Evolutionary conservation across 2,888 invertebrate species (phyloP).

Genomic region (Drosophila ezoana): DNA sequence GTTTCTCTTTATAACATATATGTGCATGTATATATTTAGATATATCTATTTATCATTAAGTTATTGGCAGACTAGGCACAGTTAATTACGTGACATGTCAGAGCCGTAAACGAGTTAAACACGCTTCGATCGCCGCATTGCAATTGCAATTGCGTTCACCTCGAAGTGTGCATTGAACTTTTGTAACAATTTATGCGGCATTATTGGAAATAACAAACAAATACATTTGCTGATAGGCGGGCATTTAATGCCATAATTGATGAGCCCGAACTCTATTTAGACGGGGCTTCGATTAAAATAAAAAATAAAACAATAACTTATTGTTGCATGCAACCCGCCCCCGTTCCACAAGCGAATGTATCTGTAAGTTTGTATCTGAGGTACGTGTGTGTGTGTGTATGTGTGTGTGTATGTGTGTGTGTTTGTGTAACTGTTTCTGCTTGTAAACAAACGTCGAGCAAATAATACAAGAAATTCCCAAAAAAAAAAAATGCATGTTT

Average conservation of each 20-base stretch:
- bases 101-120: conserved; percentile 65
- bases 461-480: conserved; percentile 54
- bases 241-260: conserved; percentile 33
- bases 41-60: conserved; percentile 31
- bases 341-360: conserved; percentile 17
- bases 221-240: conserved; percentile 21
- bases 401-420: conserved; percentile 20
- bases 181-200: conserved; percentile 46
- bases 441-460: conserved; percentile 63
- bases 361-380: conserved; percentile 9
- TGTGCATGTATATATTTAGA: no score
- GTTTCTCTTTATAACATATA: conserved; percentile 10
- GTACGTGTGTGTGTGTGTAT: conserved; percentile 4
- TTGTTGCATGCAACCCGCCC: conserved; percentile 5
- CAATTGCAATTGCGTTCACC: conserved; percentile 67
- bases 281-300: conserved; percentile 34
- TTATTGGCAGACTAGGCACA: conserved; percentile 40
- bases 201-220: conserved; percentile 12
- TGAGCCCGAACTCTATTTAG: conserved; percentile 33
- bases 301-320: conserved; percentile 9
- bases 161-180: conserved; percentile 78
- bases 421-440: conserved; percentile 67
- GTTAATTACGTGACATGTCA: conserved; percentile 77
- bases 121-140: conserved; percentile 56
- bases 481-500: conserved; percentile 52